Evolutionary conservation across 2,888 invertebrate genomes (phyloP).

Genomic region (Drosophila atroscutellata): DNA sequence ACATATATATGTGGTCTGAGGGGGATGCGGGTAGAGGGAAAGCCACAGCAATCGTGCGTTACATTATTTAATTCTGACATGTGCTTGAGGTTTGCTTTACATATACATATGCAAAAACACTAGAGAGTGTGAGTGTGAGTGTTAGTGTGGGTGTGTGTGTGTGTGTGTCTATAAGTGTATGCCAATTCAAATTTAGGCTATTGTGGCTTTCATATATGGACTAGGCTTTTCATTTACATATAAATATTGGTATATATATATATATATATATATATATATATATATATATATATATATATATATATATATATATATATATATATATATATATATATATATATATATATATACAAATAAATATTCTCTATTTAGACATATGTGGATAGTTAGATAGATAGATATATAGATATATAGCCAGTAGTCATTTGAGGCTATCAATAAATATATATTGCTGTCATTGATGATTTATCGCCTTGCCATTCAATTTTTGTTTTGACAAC

Average conservation of each 20-base stretch:
- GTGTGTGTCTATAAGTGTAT: slow-evolving; percentile 29
- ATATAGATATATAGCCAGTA: slow-evolving; percentile 24
- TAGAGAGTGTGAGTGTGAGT: slow-evolving; percentile 13
- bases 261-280: slow-evolving; percentile 1
- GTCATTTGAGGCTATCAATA: slow-evolving; percentile 65
- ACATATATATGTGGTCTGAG: slow-evolving; percentile 1
- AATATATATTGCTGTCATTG: slow-evolving; percentile 55
- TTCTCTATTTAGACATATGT: background rate
- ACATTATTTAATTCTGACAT: slow-evolving; percentile 81
- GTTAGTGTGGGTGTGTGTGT: slow-evolving; percentile 15
- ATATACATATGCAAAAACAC: slow-evolving; percentile 23
- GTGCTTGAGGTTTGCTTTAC: slow-evolving; percentile 77
- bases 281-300: slow-evolving; percentile 2
- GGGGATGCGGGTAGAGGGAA: slow-evolving; percentile 1
- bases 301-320: background rate
- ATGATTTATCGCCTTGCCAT: slow-evolving; percentile 66
- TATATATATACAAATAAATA: slow-evolving; percentile 2
- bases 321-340: background rate
- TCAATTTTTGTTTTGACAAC: slow-evolving; percentile 15
- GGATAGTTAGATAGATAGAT: slow-evolving; percentile 11
- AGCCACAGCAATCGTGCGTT: slow-evolving; percentile 72
- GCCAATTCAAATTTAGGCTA: slow-evolving; percentile 75
- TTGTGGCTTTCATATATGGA: slow-evolving; percentile 68
- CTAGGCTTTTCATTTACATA: slow-evolving; percentile 40
- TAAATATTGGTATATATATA: slow-evolving; percentile 5